Evolutionary conservation across 2,113 vertebrate genomes (phyloP).

Genomic region (Pollachius pollachius): DNA sequence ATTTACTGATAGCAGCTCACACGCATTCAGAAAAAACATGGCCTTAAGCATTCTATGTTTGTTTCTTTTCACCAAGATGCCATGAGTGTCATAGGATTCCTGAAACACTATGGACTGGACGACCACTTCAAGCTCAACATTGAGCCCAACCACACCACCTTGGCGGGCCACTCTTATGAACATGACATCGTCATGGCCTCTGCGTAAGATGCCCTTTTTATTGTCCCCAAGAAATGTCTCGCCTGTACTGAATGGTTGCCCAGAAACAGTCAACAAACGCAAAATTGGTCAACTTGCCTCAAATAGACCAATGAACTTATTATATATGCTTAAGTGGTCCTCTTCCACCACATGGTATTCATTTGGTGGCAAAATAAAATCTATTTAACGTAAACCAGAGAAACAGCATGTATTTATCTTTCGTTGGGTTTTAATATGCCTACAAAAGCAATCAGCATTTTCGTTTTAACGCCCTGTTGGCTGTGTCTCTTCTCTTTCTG

Average conservation of each 20-base stretch:
- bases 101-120: slow-evolving; percentile 64
- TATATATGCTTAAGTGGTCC: too few species aligned
- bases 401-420: too few species aligned
- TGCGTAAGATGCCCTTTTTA: slow-evolving; percentile 37
- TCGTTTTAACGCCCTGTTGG: background rate
- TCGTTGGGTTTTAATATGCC: too few species aligned
- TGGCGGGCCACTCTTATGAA: slow-evolving; percentile 68
- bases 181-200: slow-evolving; percentile 68
- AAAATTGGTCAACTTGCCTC: too few species aligned
- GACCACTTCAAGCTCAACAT: slow-evolving; percentile 70
- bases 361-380: too few species aligned
- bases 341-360: too few species aligned
- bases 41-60: background rate
- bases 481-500: background rate
- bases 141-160: slow-evolving; percentile 71
- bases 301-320: too few species aligned
- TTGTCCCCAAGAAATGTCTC: background rate
- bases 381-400: too few species aligned
- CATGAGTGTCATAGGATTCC: slow-evolving; percentile 69
- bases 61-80: slow-evolving; percentile 46
- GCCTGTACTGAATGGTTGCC: too few species aligned
- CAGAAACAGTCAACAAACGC: too few species aligned
- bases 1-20: background rate
- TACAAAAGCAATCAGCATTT: too few species aligned
- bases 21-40: background rate